Evolutionary conservation across 2,888 invertebrate genomes (phyloP), one percentile per base, ranked within the genome.

Genomic region (Xiphydria camelus): DNA sequence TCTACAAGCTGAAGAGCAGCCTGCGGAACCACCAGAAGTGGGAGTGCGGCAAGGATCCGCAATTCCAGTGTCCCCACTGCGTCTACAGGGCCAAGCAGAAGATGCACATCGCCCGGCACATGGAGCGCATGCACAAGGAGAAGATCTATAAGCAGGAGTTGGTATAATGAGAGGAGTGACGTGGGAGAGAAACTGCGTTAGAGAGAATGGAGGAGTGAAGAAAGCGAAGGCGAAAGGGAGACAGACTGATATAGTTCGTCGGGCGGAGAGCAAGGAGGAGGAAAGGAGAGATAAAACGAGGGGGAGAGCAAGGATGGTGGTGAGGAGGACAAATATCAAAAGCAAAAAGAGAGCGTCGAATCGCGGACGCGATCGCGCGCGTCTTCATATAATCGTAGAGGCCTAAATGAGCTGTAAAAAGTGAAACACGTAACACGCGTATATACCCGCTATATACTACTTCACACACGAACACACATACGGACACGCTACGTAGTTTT

Each of bases 1-100:
- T 88, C 53, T 92, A 92, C 79, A 91, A 91, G 76, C 82, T 91
- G 59, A 91, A 91, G 78, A 90, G 90, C 60, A 91, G 91, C 51
- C 60, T 75, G 45, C 55, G 75, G 10, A 75, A 75, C 42, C 76
- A 77, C 55, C 74, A 76, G 55, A 75, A 75, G 47, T 77, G 76
- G 72, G 78, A 78, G 44, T 78, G 78, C 53, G 77, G 77, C 29
- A 77, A 77, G 59, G 76, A 73, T 45, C 76, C 78, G 2, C 73
- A 76, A 47, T 77, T 78, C 53, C 72, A 73, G 43, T 78, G 78
- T 58, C 74, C 75, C 10, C 71, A 75, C 43, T 78, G 78, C 55
- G 72, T 68, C 36, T 76, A 70, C 51, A 69, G 72, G 45, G 75
- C 77, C 37, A 77, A 77, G 50, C 75, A 76, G 49, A 78, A 78